Percentiles rank a stretch among this genome's conserved stretches.
phyloP scores from a whole-genome alignment of 35 echinoderm and acorn worm genomes.

The Eucidaris tribuloides region DNA sequence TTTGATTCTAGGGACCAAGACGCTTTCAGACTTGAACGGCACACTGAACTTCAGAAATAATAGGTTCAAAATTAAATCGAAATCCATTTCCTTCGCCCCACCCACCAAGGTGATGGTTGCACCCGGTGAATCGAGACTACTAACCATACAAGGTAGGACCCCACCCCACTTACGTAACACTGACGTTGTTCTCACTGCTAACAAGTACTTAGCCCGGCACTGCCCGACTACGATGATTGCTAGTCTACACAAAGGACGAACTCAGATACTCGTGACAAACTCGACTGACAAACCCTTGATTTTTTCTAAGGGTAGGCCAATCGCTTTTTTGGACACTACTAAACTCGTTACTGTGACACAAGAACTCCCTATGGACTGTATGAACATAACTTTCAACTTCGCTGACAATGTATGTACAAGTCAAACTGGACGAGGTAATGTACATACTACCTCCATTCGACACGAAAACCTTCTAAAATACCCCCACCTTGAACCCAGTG shows the following conservation, averaged over 20 bases:
- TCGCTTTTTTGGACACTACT: background rate
- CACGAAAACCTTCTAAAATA: conserved; percentile 11
- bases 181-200: background rate
- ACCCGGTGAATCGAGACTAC: background rate
- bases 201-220: background rate
- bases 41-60: background rate
- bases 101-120: background rate
- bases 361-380: background rate
- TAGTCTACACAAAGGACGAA: background rate
- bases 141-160: background rate
- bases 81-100: background rate
- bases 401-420: background rate
- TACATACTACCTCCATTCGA: background rate
- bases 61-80: conserved; percentile 15
- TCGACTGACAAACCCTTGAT: background rate
- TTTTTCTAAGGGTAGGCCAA: background rate
- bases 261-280: conserved; percentile 7
- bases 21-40: conserved; percentile 4
- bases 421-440: background rate
- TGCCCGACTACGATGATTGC: conserved; percentile 15
- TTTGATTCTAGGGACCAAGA: conserved; percentile 27
- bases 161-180: background rate
- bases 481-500: background rate
- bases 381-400: background rate
- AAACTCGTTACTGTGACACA: background rate